phyloP scores from a whole-genome alignment of 1,140 invertebrate genomes.

The Papilio xuthus region DNA sequence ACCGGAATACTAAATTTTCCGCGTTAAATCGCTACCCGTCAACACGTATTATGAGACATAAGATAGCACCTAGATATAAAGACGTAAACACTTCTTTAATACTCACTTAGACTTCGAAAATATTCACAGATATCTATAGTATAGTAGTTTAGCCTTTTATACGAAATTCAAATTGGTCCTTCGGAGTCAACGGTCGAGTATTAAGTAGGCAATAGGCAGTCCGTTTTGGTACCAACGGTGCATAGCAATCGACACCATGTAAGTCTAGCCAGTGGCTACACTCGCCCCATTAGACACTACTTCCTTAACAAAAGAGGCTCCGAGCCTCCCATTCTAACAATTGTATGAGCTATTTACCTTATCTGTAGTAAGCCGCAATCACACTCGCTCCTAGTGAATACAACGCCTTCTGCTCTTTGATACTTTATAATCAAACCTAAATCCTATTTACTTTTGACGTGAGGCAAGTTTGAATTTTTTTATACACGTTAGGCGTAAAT shows the following conservation, averaged over 20 bases:
- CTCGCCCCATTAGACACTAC: constrained; percentile 68
- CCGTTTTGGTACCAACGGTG: constrained; percentile 49
- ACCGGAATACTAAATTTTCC: constrained; percentile 33
- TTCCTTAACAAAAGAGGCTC: constrained; percentile 77
- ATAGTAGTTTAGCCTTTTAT: constrained; percentile 56
- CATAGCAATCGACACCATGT: constrained; percentile 74
- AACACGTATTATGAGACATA: constrained; percentile 40
- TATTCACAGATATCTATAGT: constrained; percentile 42
- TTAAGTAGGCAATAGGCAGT: constrained; percentile 51
- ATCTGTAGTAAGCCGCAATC: constrained; percentile 73
- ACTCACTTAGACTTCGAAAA: constrained; percentile 34
- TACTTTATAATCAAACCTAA: constrained; percentile 43
- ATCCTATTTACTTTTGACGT: not conserved
- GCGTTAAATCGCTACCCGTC: constrained; percentile 29
- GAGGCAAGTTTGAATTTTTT: not conserved
- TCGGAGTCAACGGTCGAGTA: constrained; percentile 43
- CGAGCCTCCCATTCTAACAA: constrained; percentile 72
- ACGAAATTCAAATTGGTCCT: constrained; percentile 62
- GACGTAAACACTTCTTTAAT: constrained; percentile 42
- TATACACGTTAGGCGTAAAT: no score
- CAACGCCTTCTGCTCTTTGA: constrained; percentile 52
- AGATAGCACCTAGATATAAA: constrained; percentile 38
- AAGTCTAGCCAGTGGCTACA: constrained; percentile 67
- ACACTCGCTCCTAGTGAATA: constrained; percentile 60
- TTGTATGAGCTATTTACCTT: constrained; percentile 81